These are phyloP conservation scores for Drosophila subpulchrella DNA, from an alignment of 1,140 invertebrate species.

Conservation along the genomic window DNA sequence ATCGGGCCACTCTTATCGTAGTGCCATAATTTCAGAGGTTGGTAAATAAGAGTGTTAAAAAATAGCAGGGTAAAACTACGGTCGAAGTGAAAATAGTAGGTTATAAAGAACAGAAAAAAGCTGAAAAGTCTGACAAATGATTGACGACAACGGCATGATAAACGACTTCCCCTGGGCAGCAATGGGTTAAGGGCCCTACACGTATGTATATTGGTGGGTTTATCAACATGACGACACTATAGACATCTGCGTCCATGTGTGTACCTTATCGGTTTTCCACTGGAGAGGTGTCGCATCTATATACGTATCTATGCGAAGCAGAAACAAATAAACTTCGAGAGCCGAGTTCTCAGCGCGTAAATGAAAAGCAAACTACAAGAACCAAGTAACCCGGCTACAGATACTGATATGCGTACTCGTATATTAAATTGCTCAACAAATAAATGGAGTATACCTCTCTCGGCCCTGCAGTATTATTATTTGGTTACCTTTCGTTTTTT, in stretches of 20 bases:
- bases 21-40: constrained; percentile 35
- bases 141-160: constrained; percentile 70
- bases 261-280: constrained; percentile 53
- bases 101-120: constrained; percentile 23
- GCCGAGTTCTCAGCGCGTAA: constrained; percentile 27
- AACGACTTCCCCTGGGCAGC: constrained; percentile 56
- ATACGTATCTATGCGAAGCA: constrained; percentile 21
- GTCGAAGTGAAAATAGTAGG: constrained; percentile 13
- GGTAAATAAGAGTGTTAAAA: constrained; percentile 26
- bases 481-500: constrained; percentile 42
- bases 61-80: constrained; percentile 6
- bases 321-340: constrained; percentile 35
- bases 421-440: constrained; percentile 72
- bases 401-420: constrained; percentile 39
- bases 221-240: constrained; percentile 44
- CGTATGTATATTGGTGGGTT: constrained; percentile 25
- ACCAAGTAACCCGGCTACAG: constrained; percentile 18
- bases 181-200: constrained; percentile 61
- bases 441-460: constrained; percentile 16
- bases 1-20: constrained; percentile 51
- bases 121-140: constrained; percentile 70
- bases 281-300: constrained; percentile 41
- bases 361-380: constrained; percentile 70
- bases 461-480: constrained; percentile 19
- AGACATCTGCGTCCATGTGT: constrained; percentile 6